Evolutionary conservation across 2,797 vertebrate genomes (phyloP).

Genomic region (Sibirionetta formosa): DNA sequence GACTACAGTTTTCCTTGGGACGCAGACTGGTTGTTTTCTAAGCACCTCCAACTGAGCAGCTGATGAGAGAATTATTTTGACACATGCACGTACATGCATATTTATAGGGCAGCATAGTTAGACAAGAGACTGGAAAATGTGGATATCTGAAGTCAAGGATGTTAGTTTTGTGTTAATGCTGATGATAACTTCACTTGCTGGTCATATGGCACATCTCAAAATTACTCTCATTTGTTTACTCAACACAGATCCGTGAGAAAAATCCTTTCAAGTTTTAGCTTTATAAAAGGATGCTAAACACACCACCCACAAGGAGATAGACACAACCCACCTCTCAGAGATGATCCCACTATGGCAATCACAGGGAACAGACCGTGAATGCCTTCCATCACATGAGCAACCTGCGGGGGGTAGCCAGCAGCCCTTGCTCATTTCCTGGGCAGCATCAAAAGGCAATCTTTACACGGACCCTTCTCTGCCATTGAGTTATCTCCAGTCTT

Average conservation of each 20-base stretch:
- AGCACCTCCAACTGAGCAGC: not conserved
- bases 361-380: not conserved
- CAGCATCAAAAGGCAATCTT: not conserved
- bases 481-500: not conserved
- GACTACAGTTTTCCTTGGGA: not conserved
- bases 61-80: not conserved
- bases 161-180: not conserved
- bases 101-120: not conserved
- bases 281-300: not conserved
- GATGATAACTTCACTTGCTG: not conserved
- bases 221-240: not conserved
- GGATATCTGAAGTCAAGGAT: not conserved
- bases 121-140: not conserved
- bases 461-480: not conserved
- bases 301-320: not conserved
- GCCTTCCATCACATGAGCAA: not conserved
- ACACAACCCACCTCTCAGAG: not conserved
- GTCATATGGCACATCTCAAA: not conserved
- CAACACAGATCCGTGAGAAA: not conserved
- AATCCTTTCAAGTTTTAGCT: not conserved
- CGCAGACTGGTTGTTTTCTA: not conserved
- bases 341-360: not conserved
- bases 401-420: not conserved
- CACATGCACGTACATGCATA: accelerated
- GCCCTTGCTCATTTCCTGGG: not conserved